Conservation (phyloP, 1,140 invertebrate genomes). For the Mylabris phalerata region DNA sequence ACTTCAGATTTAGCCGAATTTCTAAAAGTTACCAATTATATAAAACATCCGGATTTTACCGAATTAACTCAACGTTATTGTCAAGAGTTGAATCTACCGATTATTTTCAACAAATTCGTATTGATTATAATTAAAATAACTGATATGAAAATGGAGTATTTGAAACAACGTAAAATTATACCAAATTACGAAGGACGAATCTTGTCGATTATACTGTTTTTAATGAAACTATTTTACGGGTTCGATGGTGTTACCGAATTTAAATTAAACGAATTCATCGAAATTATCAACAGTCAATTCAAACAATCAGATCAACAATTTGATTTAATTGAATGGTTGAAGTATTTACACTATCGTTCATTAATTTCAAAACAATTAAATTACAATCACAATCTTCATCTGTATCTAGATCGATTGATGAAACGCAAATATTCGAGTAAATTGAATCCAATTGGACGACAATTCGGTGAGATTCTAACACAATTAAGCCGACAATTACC, state of each 20-base stretch:
- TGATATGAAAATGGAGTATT: slow-evolving; percentile 21
- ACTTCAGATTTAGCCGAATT: slow-evolving; percentile 40
- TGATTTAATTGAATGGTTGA: slow-evolving; percentile 55
- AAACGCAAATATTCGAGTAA: background rate
- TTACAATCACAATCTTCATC: too few species aligned
- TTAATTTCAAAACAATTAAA: background rate
- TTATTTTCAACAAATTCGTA: slow-evolving; percentile 21
- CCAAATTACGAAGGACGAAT: slow-evolving; percentile 57
- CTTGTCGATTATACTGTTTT: slow-evolving; percentile 55
- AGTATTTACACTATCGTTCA: slow-evolving; percentile 51
- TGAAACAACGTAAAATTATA: slow-evolving; percentile 22
- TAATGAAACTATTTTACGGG: slow-evolving; percentile 55
- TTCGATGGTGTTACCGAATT: slow-evolving; percentile 57
- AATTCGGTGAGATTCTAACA: too few species aligned
- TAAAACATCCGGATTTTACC: slow-evolving; percentile 45
- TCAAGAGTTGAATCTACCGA: slow-evolving; percentile 50
- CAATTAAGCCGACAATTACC: background rate
- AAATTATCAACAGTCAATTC: slow-evolving; percentile 38
- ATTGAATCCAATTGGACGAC: background rate
- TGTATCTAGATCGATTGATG: too few species aligned
- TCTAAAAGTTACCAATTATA: slow-evolving; percentile 40
- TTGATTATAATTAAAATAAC: slow-evolving; percentile 25
- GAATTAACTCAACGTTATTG: slow-evolving; percentile 47
- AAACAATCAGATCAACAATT: slow-evolving; percentile 45
- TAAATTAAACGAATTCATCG: slow-evolving; percentile 43